Evolutionary conservation across 1,140 invertebrate species (phyloP).

Genomic region (Pogonus chalceus): DNA sequence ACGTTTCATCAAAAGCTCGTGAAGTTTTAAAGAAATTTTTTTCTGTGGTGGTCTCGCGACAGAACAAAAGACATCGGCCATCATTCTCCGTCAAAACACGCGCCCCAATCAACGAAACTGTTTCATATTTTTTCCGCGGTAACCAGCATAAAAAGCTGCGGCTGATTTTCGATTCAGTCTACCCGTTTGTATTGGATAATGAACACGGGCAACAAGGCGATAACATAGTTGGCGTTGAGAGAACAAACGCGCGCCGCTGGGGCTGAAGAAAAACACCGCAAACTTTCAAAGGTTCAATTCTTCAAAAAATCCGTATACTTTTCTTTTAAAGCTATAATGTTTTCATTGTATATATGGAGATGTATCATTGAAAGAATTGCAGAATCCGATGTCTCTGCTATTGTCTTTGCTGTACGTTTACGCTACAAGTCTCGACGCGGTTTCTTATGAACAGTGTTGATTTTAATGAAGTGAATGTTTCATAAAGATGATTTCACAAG

Average conservation of each 20-base stretch:
- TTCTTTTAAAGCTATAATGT: no score
- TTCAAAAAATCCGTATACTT: no score
- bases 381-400: neutral
- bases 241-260: neutral
- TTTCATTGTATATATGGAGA: no score
- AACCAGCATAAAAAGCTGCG: neutral
- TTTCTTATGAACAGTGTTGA: neutral
- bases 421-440: neutral
- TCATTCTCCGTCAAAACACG: neutral
- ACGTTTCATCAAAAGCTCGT: no score
- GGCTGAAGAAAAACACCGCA: neutral
- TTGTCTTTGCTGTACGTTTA: neutral
- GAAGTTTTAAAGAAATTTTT: no score
- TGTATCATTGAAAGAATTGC: no score
- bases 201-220: conserved; percentile 1
- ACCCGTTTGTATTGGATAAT: neutral
- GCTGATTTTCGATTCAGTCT: neutral
- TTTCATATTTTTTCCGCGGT: neutral
- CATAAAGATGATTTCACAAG: conserved; percentile 3
- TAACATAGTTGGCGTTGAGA: conserved; percentile 3
- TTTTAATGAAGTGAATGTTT: neutral
- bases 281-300: no score
- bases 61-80: neutral
- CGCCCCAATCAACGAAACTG: conserved; percentile 1
- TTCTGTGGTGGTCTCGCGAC: neutral